These are phyloP conservation scores for Cynopterus brachyotis DNA, from an alignment of 2,113 vertebrate species.

Conservation along the genomic window DNA sequence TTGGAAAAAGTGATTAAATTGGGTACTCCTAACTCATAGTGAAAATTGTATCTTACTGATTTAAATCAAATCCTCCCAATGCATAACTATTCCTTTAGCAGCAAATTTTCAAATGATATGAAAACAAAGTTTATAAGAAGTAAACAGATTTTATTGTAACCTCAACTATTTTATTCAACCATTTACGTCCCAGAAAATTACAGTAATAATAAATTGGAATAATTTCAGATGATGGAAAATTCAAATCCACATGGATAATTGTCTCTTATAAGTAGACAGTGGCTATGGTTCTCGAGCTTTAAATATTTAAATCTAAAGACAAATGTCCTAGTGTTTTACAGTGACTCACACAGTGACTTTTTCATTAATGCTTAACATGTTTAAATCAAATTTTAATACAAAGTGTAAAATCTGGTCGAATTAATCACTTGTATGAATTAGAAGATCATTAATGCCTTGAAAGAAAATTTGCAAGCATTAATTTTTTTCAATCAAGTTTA, in stretches of 20 bases:
- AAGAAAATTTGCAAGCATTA: neutral
- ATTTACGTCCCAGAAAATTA: constrained; percentile 73
- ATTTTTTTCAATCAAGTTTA: neutral
- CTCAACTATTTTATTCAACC: constrained; percentile 19
- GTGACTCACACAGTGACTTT: neutral
- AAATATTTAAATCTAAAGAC: constrained; percentile 44
- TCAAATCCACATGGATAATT: constrained; percentile 39
- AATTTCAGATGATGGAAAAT: constrained; percentile 57
- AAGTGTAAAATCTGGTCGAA: neutral
- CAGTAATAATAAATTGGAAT: constrained; percentile 41
- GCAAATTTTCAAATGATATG: constrained; percentile 54
- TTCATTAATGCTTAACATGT: constrained; percentile 12
- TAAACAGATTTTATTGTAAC: constrained; percentile 53
- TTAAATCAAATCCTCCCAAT: constrained; percentile 13
- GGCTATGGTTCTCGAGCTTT: neutral
- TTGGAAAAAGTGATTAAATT: constrained; percentile 28
- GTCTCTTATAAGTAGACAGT: constrained; percentile 40
- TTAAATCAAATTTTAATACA: constrained; percentile 21
- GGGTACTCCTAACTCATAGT: neutral
- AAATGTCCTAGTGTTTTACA: constrained; percentile 22
- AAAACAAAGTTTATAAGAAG: constrained; percentile 44
- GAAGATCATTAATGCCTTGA: neutral
- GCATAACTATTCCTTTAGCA: constrained; percentile 37
- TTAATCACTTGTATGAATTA: neutral
- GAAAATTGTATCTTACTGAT: constrained; percentile 45